A percentile compares a stretch with the other conserved stretches of the same genome.
Conservation (phyloP, 2,888 invertebrate species). For the Mycalesis mineus region DNA sequence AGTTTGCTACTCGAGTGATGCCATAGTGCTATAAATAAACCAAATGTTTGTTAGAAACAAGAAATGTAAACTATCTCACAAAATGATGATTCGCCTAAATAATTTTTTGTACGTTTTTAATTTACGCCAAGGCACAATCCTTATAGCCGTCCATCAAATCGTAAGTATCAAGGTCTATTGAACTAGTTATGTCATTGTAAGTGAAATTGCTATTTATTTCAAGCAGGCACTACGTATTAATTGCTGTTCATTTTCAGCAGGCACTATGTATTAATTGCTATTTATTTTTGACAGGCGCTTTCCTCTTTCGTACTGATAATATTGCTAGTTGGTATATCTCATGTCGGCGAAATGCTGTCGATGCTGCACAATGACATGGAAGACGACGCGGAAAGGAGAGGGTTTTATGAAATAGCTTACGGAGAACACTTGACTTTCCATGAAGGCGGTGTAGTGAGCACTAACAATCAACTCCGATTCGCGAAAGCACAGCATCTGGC, state of each 20-base stretch:
- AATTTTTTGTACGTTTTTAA: slow-evolving; percentile 73
- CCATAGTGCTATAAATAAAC: slow-evolving; percentile 44
- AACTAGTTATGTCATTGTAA: not conserved
- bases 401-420: slow-evolving; percentile 57
- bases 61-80: slow-evolving; percentile 63
- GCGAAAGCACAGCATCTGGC: slow-evolving; percentile 70
- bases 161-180: slow-evolving; percentile 50
- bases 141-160: slow-evolving; percentile 76
- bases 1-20: slow-evolving; percentile 49
- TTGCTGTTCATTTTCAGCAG: slow-evolving; percentile 57
- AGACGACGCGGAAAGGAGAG: slow-evolving; percentile 68
- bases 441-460: slow-evolving; percentile 62
- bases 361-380: slow-evolving; percentile 74
- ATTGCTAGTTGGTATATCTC: slow-evolving; percentile 69
- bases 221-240: slow-evolving; percentile 70
- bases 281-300: slow-evolving; percentile 52
- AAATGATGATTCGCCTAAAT: slow-evolving; percentile 67
- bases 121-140: slow-evolving; percentile 74
- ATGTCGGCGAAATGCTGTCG: slow-evolving; percentile 68
- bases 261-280: not conserved
- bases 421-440: slow-evolving; percentile 56
- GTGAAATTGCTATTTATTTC: slow-evolving; percentile 15
- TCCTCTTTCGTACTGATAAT: slow-evolving; percentile 70
- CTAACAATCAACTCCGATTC: slow-evolving; percentile 72
- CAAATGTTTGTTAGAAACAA: slow-evolving; percentile 69